Conservation (phyloP, 1,140 invertebrate genomes). For the Lepidurus couesii region DNA sequence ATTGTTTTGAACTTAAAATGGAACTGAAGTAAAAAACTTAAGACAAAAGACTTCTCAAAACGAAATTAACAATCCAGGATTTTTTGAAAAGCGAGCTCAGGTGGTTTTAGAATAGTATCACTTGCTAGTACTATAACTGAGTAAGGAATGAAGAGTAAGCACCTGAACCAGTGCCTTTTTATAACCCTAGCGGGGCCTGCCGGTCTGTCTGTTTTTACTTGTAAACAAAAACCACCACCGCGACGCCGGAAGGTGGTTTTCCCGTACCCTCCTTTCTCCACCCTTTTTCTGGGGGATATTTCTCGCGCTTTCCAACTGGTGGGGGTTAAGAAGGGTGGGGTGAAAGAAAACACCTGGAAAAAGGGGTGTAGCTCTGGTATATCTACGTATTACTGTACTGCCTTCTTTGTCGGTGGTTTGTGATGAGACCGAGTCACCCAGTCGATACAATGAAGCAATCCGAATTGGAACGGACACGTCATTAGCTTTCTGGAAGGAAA, state of each 20-base stretch:
- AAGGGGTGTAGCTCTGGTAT: not conserved
- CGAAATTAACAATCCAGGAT: not conserved
- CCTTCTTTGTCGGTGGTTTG: not conserved
- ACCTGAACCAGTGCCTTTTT: not conserved
- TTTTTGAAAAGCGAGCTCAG: not conserved
- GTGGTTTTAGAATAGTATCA: not conserved
- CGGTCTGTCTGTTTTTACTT: not conserved
- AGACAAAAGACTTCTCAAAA: not conserved
- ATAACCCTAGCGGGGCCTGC: not conserved
- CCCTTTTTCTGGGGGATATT: not conserved
- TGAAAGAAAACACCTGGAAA: not conserved
- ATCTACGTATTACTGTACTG: not conserved
- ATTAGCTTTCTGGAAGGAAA: not conserved
- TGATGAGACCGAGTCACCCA: not conserved
- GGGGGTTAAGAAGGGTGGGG: not conserved
- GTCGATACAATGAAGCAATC: too few species aligned
- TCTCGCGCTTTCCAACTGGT: not conserved
- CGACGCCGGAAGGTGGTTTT: not conserved
- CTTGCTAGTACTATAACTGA: conserved; percentile 3
- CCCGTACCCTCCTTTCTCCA: not conserved
- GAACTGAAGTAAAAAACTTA: not conserved
- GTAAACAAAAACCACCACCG: not conserved
- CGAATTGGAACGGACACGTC: not conserved
- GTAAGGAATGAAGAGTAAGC: not conserved
- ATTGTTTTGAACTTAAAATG: not conserved